Evolutionary conservation across 1,140 invertebrate genomes (phyloP).

Genomic region (Cephus cinctus): DNA sequence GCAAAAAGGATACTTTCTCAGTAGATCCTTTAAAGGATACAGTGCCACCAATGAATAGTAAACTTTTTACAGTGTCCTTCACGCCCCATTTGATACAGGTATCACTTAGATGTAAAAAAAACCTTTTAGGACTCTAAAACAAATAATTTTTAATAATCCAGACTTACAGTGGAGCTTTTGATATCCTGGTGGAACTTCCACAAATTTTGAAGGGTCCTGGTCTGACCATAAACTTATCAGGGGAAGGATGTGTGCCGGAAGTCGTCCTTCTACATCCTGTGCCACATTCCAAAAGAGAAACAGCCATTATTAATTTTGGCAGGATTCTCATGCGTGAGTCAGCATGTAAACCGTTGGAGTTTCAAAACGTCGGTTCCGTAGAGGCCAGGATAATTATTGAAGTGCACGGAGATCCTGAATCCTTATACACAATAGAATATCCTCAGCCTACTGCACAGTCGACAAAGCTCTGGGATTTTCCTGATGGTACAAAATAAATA

Average conservation of each 20-base stretch:
- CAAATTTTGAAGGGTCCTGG: conserved; percentile 17
- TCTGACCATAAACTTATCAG: conserved; percentile 29
- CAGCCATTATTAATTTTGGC: conserved; percentile 25
- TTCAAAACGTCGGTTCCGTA: conserved; percentile 36
- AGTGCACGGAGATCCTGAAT: conserved; percentile 21
- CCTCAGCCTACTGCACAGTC: not conserved
- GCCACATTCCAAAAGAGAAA: conserved; percentile 6
- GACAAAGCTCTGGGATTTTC: not conserved
- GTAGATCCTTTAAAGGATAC: conserved; percentile 22
- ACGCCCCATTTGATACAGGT: conserved; percentile 30
- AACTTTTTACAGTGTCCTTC: conserved; percentile 34
- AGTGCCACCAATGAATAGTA: conserved; percentile 28
- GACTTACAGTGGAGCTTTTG: conserved; percentile 27
- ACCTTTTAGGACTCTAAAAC: not conserved
- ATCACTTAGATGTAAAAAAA: conserved; percentile 8
- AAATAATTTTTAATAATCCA: conserved; percentile 12
- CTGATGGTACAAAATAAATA: not conserved
- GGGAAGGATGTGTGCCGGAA: conserved; percentile 41
- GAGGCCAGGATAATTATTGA: conserved; percentile 29
- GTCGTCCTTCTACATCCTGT: conserved; percentile 25
- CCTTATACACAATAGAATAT: conserved; percentile 7
- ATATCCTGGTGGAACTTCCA: conserved; percentile 26
- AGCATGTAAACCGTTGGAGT: conserved; percentile 12
- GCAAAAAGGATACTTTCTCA: conserved; percentile 21
- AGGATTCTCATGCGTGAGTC: conserved; percentile 26